phyloP scores from a whole-genome alignment of 2,888 invertebrate species.

The Platycheirus rosarum region DNA sequence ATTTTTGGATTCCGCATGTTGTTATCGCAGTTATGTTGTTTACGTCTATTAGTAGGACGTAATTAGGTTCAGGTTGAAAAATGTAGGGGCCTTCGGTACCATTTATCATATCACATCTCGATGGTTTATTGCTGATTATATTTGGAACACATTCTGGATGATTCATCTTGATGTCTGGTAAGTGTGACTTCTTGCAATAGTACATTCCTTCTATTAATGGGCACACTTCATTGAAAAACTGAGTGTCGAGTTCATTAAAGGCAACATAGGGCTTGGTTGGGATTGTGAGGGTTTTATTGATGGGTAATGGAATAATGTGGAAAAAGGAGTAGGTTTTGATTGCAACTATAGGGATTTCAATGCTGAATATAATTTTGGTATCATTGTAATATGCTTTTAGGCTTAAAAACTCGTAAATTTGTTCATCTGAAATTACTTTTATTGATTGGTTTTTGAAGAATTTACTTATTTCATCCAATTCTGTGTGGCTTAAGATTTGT shows the following conservation, averaged over 20 bases:
- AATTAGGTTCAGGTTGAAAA: slow-evolving; percentile 1
- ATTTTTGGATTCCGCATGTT: neutral
- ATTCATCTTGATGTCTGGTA: neutral
- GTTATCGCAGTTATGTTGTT: neutral
- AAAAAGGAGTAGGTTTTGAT: neutral
- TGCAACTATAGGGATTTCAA: slow-evolving; percentile 16
- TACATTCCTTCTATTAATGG: neutral
- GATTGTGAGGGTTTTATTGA: slow-evolving; percentile 5
- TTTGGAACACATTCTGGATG: neutral
- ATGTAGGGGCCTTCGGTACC: neutral
- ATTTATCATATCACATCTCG: neutral
- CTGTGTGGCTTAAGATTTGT: slow-evolving; percentile 14
- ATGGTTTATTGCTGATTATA: neutral
- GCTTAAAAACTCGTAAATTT: slow-evolving; percentile 19
- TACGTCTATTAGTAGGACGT: neutral
- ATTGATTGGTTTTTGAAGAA: slow-evolving; percentile 6
- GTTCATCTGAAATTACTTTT: slow-evolving; percentile 6
- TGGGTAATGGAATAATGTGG: slow-evolving; percentile 17
- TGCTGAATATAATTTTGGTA: slow-evolving; percentile 12
- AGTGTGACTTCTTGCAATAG: slow-evolving; percentile 1
- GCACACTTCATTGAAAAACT: neutral
- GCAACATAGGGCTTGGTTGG: slow-evolving; percentile 6
- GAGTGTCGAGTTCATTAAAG: neutral
- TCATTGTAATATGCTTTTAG: slow-evolving; percentile 23
- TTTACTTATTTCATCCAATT: slow-evolving; percentile 1